Evolutionary conservation across 2,888 invertebrate species (phyloP).

Genomic region (Nasonia oneida): DNA sequence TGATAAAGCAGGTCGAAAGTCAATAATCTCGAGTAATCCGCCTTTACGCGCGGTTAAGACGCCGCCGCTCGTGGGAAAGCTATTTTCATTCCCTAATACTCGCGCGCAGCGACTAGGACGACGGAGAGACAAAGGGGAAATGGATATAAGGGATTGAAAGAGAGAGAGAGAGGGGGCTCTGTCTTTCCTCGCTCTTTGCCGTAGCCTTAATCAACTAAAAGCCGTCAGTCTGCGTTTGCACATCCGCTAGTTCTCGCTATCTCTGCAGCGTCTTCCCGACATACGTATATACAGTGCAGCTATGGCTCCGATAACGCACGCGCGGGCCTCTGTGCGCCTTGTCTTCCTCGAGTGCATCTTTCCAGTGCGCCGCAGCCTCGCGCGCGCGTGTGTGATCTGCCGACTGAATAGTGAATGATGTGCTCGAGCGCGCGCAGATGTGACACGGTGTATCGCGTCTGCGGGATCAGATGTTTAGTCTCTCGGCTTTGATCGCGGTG

Average conservation of each 20-base stretch:
- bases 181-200: slow-evolving; percentile 58
- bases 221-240: slow-evolving; percentile 73
- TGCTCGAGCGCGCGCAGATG: neutral
- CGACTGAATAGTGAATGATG: slow-evolving; percentile 9
- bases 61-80: slow-evolving; percentile 62
- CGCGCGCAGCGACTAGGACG: neutral
- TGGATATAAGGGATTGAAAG: slow-evolving; percentile 28
- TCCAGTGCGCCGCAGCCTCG: neutral
- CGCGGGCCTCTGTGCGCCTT: neutral
- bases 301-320: neutral
- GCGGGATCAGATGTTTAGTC: neutral
- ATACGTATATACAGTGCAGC: neutral
- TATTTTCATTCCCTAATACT: slow-evolving; percentile 68
- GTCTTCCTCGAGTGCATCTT: slow-evolving; percentile 30
- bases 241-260: slow-evolving; percentile 60
- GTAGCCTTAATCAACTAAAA: slow-evolving; percentile 76
- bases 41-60: slow-evolving; percentile 66
- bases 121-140: slow-evolving; percentile 56
- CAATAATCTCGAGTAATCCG: slow-evolving; percentile 72
- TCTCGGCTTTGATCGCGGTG: neutral
- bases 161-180: slow-evolving; percentile 63
- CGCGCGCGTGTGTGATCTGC: neutral
- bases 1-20: slow-evolving; percentile 67
- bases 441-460: neutral
- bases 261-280: neutral